Evolutionary conservation across 1,140 invertebrate genomes (phyloP), one percentile per base, ranked within the genome.

Genomic region (Drosophila prosaltans): DNA sequence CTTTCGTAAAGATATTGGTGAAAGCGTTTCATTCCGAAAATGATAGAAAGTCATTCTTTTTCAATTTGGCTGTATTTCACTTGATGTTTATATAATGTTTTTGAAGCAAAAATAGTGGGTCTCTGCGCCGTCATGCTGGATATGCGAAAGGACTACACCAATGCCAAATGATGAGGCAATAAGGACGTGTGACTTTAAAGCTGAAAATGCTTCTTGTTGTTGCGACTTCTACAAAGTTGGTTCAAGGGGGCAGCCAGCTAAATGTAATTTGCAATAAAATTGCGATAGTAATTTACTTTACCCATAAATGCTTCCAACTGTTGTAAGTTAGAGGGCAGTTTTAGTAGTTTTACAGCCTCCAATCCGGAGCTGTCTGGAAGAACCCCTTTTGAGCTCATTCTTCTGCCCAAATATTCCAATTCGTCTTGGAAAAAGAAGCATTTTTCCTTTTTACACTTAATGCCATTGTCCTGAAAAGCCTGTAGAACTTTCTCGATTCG

Each of bases 21-120:
- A 59, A 67, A 67, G 8, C 65, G 28, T 24, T 67, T 32, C 9
- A 67, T 55, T 59, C 16, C 40, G 4, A 59, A 67, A 21, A 48
- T 67, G 9, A 59, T 64, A 16, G 16, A 16, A 16, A 16, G 16
- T 16, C 16, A 16, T 16, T 16, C 16, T 16, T 16, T 16, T 16
- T 64, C 30, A 28, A 57, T 57, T 57, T 57, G 32, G 39, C 32
- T 65, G 7, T 63, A 62, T 40, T 30, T 62, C 1, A 43, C 26
- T 62, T 65, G 32, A 28, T 55, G 32, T n/a, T 57, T 55, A 16
- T 65, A 43, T 3, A 65, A 21, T 11, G 45, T 54, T 55, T 65
- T 65, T 8, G 36, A 55, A 9, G 48, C 30, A 1, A 65, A 65
- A 39, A 40, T 32, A 8, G 40, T 65, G 11, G 63, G 48, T 55